A percentile compares a stretch with the other conserved stretches of the same genome.
These are phyloP conservation scores for Syngnathus typhle DNA, from an alignment of 2,113 vertebrate species.

Conservation along the genomic window DNA sequence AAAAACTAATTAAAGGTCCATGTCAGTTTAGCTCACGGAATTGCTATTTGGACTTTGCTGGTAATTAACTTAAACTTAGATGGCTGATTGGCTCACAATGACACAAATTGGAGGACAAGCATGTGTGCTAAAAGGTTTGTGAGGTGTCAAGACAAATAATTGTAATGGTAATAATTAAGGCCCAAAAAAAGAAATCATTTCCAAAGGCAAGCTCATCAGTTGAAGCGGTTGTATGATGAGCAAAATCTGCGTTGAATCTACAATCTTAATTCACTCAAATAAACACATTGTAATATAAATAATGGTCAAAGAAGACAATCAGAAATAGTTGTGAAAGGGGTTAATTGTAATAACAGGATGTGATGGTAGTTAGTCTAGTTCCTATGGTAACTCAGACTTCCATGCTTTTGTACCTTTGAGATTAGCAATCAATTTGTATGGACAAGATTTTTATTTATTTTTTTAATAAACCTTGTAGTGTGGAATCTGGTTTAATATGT, in stretches of 20 bases:
- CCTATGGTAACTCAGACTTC: slow-evolving; percentile 61
- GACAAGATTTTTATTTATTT: not conserved
- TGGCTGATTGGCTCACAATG: slow-evolving; percentile 4
- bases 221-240: not conserved
- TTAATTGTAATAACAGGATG: slow-evolving; percentile 69
- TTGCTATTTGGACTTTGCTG: not conserved
- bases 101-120: slow-evolving; percentile 1
- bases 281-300: slow-evolving; percentile 6
- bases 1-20: not conserved
- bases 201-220: not conserved
- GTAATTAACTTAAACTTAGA: not conserved
- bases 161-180: slow-evolving; percentile 4
- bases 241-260: not conserved
- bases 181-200: not conserved
- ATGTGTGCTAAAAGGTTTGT: not conserved
- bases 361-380: slow-evolving; percentile 53
- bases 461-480: not conserved
- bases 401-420: slow-evolving; percentile 25
- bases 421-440: slow-evolving; percentile 8
- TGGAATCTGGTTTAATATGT: not conserved
- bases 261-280: slow-evolving; percentile 1
- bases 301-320: slow-evolving; percentile 24
- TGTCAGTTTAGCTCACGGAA: not conserved
- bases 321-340: slow-evolving; percentile 55
- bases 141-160: slow-evolving; percentile 11